Evolutionary conservation across 2,888 invertebrate species (phyloP).

Genomic region (Thysanoteuthis rhombus): DNA sequence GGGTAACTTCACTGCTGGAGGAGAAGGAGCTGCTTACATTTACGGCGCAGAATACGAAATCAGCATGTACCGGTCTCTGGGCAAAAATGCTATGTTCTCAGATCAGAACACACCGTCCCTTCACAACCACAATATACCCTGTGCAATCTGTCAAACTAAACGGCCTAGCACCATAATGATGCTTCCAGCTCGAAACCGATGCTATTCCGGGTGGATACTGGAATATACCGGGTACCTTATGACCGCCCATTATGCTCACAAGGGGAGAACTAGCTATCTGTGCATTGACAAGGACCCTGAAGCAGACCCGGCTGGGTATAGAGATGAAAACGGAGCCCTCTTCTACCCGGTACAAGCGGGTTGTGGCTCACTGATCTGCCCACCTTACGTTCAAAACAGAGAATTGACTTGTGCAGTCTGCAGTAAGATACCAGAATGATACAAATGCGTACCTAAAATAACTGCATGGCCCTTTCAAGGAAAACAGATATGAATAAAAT

Average conservation of each 20-base stretch:
- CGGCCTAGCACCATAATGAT: neutral
- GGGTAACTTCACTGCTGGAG: neutral
- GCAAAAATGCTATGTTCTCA: neutral
- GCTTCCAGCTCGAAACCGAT: neutral
- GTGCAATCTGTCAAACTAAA: neutral
- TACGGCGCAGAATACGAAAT: neutral
- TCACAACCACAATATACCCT: neutral
- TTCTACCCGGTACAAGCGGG: neutral
- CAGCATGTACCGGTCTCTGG: neutral
- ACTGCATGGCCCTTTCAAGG: too few relatives aligned
- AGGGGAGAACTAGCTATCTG: neutral
- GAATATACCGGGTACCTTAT: neutral
- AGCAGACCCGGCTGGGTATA: neutral
- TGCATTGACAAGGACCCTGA: neutral
- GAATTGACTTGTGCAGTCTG: neutral
- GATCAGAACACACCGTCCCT: neutral
- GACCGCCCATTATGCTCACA: neutral
- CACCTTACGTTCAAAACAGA: neutral
- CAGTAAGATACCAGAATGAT: too few relatives aligned
- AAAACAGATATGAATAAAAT: too few relatives aligned
- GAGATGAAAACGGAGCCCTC: neutral
- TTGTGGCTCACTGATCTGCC: neutral
- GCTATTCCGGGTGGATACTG: neutral
- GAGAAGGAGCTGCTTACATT: neutral
- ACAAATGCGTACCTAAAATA: too few relatives aligned